A percentile compares a stretch with the other conserved stretches of the same genome.
phyloP scores from a whole-genome alignment of 2,888 invertebrate species.

The Archips crataeganus region DNA sequence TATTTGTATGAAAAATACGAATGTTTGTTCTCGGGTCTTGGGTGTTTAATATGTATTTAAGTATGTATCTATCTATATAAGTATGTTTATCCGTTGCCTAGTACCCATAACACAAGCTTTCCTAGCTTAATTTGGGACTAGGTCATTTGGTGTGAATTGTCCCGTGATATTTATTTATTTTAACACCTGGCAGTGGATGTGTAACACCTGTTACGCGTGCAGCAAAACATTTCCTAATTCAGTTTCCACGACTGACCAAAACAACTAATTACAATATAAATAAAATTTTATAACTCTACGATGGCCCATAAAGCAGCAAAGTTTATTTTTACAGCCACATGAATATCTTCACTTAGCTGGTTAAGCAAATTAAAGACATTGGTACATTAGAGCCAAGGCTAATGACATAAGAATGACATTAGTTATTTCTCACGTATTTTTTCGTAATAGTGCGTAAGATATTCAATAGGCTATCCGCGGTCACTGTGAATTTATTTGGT shows the following conservation, averaged over 20 bases:
- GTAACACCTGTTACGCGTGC: slow-evolving; percentile 29
- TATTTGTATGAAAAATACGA: too few relatives aligned
- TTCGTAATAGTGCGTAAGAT: slow-evolving; percentile 39
- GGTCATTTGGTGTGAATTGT: too few relatives aligned
- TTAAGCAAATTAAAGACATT: slow-evolving; percentile 26
- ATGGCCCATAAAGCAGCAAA: slow-evolving; percentile 7
- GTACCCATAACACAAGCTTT: too few relatives aligned
- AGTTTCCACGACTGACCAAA: slow-evolving; percentile 20
- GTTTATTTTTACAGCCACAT: slow-evolving; percentile 8
- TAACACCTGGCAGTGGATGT: slow-evolving; percentile 4
- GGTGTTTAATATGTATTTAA: too few relatives aligned
- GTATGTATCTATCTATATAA: too few relatives aligned
- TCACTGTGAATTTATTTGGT: slow-evolving; percentile 28
- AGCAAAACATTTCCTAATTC: slow-evolving; percentile 31
- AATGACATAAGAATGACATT: slow-evolving; percentile 51
- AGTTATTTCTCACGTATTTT: slow-evolving; percentile 38
- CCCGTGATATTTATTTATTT: too few relatives aligned
- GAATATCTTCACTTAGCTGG: slow-evolving; percentile 25
- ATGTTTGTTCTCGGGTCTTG: too few relatives aligned
- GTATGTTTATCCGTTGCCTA: too few relatives aligned
- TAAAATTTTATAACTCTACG: slow-evolving; percentile 18
- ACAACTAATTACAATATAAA: slow-evolving; percentile 12
- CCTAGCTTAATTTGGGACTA: too few relatives aligned
- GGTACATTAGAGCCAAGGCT: slow-evolving; percentile 54
- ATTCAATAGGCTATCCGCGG: slow-evolving; percentile 23